Evolutionary conservation across 2,888 invertebrate species (phyloP), one percentile per base, ranked within the genome.

Genomic region (Prosopocoilus inquinatus): DNA sequence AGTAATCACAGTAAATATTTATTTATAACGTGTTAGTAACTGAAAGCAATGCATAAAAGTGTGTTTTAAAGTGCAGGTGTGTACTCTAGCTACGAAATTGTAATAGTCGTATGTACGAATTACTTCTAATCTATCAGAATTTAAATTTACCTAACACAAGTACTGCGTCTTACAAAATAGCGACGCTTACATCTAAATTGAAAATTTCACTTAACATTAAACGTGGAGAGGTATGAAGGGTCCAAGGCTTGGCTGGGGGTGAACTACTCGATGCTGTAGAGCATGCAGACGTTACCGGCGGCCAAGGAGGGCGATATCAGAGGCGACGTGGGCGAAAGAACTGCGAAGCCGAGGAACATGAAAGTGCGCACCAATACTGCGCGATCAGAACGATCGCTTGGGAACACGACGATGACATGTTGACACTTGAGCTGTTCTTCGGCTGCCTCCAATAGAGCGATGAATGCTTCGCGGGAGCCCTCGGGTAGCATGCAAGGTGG

Each of bases 321-420:
- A 53, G 84, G 85, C 62, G 94, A 89, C 65, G 85, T 90, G 43
- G 96, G 93, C 39, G 93, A 86, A 71, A 96, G 81, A 59, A 91
- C 85, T 64, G 88, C 86, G 81, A 97, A 97, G 58, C 97, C 97
- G 82, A 97, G 86, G 80, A 95, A 96, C 90, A 95, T 94, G 85
- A 97, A 97, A 34, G 96, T 95, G 68, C 96, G 89, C 63, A 97
- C 87, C 70, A 97, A 82, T 66, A 89, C 87, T 50, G 89, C 89
- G 79, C 94, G 86, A 74, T 96, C 95, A 47, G 85, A 77, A 50
- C 94, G 87, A 71, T 89, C 87, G 36, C 69, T 70, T 20, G 73
- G 63, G 60, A 77, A 76, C 12, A 77, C 84, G 60, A 89, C 84
- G 64, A 90, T 82, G 70, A 91, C 89, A 73, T 90, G 86, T 66